These are phyloP conservation scores for Martes martes DNA, from an alignment of 2,113 vertebrate species.

Conservation along the genomic window DNA sequence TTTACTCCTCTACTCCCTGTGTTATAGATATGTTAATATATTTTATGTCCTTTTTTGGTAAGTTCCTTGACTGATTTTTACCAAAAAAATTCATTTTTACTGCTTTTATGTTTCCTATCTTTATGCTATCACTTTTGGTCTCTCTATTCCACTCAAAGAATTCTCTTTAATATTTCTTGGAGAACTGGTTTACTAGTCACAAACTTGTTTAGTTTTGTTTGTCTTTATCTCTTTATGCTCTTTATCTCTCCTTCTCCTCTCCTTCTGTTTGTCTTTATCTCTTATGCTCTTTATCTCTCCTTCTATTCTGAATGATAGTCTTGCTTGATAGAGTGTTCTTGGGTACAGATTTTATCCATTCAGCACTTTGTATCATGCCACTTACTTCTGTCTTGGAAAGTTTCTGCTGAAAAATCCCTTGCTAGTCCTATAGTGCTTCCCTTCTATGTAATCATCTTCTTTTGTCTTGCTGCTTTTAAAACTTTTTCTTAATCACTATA, in stretches of 20 bases:
- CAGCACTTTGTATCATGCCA: neutral
- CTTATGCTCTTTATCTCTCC: neutral
- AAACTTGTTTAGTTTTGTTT: neutral
- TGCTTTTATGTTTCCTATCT: neutral
- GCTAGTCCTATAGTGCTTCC: neutral
- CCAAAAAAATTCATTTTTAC: neutral
- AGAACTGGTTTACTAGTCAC: neutral
- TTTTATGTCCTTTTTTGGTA: neutral
- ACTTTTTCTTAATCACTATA: neutral
- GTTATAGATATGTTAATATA: neutral
- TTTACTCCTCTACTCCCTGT: neutral
- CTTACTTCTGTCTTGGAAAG: neutral
- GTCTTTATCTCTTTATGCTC: neutral
- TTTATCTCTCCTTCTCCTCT: neutral
- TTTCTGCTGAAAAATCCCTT: neutral
- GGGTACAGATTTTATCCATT: neutral
- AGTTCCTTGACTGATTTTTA: neutral
- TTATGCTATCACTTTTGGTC: neutral
- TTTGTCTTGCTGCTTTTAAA: neutral
- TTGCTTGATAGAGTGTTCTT: neutral
- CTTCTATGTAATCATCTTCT: neutral
- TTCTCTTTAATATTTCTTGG: neutral
- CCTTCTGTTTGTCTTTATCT: no score
- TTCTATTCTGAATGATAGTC: neutral
- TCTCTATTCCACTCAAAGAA: neutral